Base-by-base conservation (phyloP, 2,888 invertebrate species). In the Chymomyza procnemis region DNA sequence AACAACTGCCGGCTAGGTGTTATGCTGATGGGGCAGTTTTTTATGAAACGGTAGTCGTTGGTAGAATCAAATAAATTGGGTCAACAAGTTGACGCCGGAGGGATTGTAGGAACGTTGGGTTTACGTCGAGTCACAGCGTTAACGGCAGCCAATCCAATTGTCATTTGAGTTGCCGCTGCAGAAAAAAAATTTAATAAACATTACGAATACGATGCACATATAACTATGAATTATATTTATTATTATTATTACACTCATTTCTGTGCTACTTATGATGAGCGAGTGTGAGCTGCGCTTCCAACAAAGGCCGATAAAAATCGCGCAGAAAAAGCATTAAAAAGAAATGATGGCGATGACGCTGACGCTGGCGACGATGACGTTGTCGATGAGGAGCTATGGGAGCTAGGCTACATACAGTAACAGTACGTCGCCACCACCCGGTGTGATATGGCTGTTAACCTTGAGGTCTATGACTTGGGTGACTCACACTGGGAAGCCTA, bases 401-500 rank as follows among this genome's bases (percentile, higher is more conserved):
- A n/a, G n/a, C n/a, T 59, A 47, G 19, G n/a, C n/a, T n/a, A n/a
- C n/a, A n/a, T 22, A 22, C 22, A 26, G 58, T 41, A 58, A n/a
- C 19, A 59, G 46, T 41, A 16, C 62, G 50, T 46, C 59, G 63
- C 61, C 34, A 55, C 48, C 67, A 66, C 62, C 66, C 64, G 73
- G 67, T 69, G 81, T 61, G 73, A 64, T 69, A 79, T 73, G 84
- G 80, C 86, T 83, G 84, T 83, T 85, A 85, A 83, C 82, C 82
- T 83, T 83, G 82, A 84, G 82, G 82, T 83, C 86, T 75, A 77
- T 86, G 82, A 83, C 82, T 83, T 84, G 81, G 81, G 68, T 68
- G 72, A 66, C 56, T 66, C 73, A 66, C 67, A 64, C 67, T 71
- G 64, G 65, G 63, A 72, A 77, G 81, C 76, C 12, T 41, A 41